Conservation (phyloP, 2,888 invertebrate genomes). For the Stenoptilia bipunctidactyla region DNA sequence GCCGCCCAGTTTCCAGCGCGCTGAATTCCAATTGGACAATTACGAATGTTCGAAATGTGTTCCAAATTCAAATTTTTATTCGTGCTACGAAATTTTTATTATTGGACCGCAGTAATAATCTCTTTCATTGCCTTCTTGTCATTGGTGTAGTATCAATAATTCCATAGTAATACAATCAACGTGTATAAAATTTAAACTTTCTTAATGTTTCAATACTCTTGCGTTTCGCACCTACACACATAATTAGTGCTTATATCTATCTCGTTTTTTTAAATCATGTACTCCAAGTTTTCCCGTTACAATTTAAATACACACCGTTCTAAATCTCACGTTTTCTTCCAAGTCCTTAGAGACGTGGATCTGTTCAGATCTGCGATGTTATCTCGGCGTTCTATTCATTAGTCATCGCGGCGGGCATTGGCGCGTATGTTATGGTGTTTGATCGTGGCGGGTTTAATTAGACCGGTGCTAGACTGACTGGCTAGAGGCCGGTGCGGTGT, state of each 20-base stretch:
- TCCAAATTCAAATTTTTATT: slow-evolving; percentile 5
- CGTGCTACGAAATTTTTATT: background rate
- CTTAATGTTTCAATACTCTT: no score
- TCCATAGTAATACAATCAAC: no score
- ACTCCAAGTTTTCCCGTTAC: no score
- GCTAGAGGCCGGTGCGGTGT: slow-evolving; percentile 15
- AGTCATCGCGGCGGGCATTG: slow-evolving; percentile 17
- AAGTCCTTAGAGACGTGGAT: no score
- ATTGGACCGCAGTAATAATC: background rate
- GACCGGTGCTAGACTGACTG: slow-evolving; percentile 35
- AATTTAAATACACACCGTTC: no score
- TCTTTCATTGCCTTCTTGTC: background rate
- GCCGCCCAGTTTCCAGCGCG: slow-evolving; percentile 25
- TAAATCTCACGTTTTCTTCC: no score
- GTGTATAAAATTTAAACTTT: no score
- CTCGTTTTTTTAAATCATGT: no score
- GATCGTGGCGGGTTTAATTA: slow-evolving; percentile 18
- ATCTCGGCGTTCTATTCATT: slow-evolving; percentile 16
- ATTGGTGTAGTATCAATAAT: background rate
- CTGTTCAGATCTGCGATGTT: no score
- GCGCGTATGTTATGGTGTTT: slow-evolving; percentile 8
- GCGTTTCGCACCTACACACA: no score
- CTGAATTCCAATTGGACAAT: slow-evolving; percentile 24
- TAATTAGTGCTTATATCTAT: no score
- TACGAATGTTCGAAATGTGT: slow-evolving; percentile 8